These are phyloP conservation scores for Nephrotoma guestfalica DNA, from an alignment of 2,888 invertebrate genomes.

Conservation along the genomic window DNA sequence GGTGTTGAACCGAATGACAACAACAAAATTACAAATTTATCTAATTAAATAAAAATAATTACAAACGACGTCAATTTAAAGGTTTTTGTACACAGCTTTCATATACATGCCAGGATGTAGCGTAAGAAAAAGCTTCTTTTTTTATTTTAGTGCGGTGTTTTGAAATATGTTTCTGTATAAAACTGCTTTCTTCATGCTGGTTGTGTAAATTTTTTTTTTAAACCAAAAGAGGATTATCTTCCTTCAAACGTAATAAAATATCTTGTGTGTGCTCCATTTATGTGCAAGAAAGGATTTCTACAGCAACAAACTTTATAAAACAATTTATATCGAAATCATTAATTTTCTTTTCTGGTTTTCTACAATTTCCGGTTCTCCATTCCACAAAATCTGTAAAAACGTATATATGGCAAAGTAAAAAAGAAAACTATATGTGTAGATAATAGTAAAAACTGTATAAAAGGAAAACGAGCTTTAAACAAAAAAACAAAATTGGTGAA, in stretches of 20 bases:
- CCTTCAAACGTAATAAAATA: neutral
- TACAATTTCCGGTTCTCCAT: neutral
- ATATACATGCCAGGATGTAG: neutral
- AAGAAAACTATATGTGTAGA: neutral
- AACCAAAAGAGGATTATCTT: slow-evolving; percentile 2
- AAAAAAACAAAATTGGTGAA: neutral
- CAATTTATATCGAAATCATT: neutral
- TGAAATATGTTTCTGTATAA: neutral
- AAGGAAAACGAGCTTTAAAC: neutral
- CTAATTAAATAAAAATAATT: neutral
- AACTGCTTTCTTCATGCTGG: neutral
- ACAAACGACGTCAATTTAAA: neutral
- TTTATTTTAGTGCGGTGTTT: neutral
- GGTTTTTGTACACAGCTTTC: neutral
- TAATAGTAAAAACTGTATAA: neutral
- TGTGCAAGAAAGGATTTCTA: neutral
- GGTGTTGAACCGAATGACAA: neutral
- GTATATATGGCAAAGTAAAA: too few species aligned
- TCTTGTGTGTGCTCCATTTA: neutral
- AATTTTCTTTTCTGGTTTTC: neutral
- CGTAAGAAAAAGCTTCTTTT: neutral
- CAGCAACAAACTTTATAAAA: neutral
- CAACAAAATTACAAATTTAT: neutral
- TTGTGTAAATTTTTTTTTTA: neutral
- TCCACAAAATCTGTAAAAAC: neutral